Base-by-base conservation (phyloP, 2,797 vertebrate genomes). In the Trachops cirrhosus region DNA sequence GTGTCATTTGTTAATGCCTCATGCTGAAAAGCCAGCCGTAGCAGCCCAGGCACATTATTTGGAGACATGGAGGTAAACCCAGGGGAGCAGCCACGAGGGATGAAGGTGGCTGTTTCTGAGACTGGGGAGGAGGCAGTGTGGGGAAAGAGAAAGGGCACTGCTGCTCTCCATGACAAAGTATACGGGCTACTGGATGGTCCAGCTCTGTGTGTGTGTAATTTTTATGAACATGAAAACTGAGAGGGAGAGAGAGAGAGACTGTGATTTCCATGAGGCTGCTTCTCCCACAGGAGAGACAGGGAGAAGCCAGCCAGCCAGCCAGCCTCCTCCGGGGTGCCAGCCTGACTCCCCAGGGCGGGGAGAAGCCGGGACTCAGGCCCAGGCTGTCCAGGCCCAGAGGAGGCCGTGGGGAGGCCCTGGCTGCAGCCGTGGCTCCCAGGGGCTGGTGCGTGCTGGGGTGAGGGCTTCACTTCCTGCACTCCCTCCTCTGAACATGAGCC, bases 251-350 rank as follows among this genome's bases (percentile, higher is more conserved):
- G 46, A 21, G 73, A 21, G 44, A 34, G 46, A 50, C 29, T 50
- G 32, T 6, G 12, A 15, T 77, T 29, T 57, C 91, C 3, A 26
- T 29, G 39, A 82, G 34, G 75, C 54, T 79, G 44, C 18, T 46
- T 88, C 34, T 46, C 21, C 64, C n/a, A 32, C 9, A 50, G 32
- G 34, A 71, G 68, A 83, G 44, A n/a, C 1, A 6, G 29, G 37
- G 67, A 84, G 89, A 79, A 88, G 87, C 29, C 54, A 82, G 87
- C 29, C 48, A 88, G 87, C 29, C 54, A 82, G 87, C 29, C 48
- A 82, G 52, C 68, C 62, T 93, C 54, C 48, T 68, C 50, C 24
- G 7, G 50, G 74, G 59, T 1, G 8, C 18, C 9, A 1, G 32
- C 44, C 67, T 14, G 37, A 85, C 15, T 26, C 4, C n/a, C 64